Conservation (phyloP, 2,888 invertebrate species). For the Noctua janthina region DNA sequence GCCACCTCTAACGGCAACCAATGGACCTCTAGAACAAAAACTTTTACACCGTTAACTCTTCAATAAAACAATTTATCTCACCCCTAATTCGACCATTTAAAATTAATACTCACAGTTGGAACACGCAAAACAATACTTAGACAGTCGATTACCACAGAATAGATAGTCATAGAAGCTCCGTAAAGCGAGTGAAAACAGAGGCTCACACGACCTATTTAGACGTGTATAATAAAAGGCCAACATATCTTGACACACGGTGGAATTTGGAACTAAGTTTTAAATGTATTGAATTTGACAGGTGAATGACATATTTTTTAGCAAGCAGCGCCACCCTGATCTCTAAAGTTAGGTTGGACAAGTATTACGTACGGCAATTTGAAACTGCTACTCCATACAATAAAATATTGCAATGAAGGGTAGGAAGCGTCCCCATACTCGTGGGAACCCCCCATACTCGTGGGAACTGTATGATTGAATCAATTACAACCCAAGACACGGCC, state of each 20-base stretch:
- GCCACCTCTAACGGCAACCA: neutral
- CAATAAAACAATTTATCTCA: slow-evolving; percentile 12
- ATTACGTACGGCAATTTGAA: neutral
- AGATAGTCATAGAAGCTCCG: slow-evolving; percentile 17
- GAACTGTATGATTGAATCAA: no score
- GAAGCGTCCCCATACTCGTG: no score
- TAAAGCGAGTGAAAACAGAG: neutral
- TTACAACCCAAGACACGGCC: no score
- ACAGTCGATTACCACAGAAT: slow-evolving; percentile 10
- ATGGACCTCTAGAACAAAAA: neutral
- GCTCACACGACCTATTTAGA: neutral
- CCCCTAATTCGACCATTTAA: slow-evolving; percentile 16
- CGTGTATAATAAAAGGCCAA: neutral
- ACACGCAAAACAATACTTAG: slow-evolving; percentile 36
- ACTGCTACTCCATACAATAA: neutral
- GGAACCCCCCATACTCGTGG: no score
- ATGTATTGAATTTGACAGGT: neutral
- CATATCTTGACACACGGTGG: neutral
- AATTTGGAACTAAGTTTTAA: neutral
- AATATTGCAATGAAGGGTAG: neutral
- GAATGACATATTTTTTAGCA: neutral
- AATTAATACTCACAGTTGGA: slow-evolving; percentile 34
- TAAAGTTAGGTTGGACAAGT: neutral
- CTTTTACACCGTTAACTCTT: neutral
- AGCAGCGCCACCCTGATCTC: neutral